Evolutionary conservation across 92 coral and sea anemone genomes (phyloP).

Genomic region (Pocillopora grandis): DNA sequence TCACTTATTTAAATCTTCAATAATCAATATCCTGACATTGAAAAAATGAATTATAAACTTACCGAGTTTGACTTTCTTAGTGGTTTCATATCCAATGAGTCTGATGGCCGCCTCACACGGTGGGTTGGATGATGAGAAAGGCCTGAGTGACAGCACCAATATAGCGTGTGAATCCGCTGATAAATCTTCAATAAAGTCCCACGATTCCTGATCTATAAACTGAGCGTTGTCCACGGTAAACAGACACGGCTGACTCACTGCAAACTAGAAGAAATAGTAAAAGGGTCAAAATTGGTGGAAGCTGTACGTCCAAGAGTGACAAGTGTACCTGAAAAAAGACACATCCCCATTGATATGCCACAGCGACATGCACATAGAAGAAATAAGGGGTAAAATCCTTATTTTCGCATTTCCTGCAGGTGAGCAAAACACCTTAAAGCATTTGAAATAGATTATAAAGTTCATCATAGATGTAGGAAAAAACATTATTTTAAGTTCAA

Average conservation of each 20-base stretch:
- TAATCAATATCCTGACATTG: neutral
- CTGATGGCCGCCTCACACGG: constrained; percentile 82
- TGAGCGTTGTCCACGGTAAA: constrained; percentile 94
- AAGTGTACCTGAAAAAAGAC: too few species aligned
- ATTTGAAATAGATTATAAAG: too few species aligned
- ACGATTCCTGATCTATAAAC: constrained; percentile 92
- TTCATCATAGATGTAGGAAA: too few species aligned
- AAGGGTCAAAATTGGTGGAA: neutral
- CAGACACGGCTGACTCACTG: constrained; percentile 87
- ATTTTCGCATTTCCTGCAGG: too few species aligned
- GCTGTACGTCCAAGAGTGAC: neutral
- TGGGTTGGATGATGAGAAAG: constrained; percentile 89
- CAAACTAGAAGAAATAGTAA: constrained; percentile 65
- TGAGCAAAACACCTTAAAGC: too few species aligned
- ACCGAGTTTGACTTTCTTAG: constrained; percentile 80
- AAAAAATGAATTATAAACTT: constrained; percentile 13
- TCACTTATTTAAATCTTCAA: neutral
- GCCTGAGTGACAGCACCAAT: constrained; percentile 82
- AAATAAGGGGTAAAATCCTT: too few species aligned
- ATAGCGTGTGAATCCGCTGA: constrained; percentile 96
- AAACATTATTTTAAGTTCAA: too few species aligned
- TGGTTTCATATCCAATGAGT: constrained; percentile 56
- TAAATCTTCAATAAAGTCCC: constrained; percentile 95
- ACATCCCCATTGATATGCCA: too few species aligned
- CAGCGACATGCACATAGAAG: too few species aligned